These are phyloP conservation scores for Hydrocynus forskahlii DNA, from an alignment of 2,797 vertebrate genomes.

Conservation along the genomic window DNA sequence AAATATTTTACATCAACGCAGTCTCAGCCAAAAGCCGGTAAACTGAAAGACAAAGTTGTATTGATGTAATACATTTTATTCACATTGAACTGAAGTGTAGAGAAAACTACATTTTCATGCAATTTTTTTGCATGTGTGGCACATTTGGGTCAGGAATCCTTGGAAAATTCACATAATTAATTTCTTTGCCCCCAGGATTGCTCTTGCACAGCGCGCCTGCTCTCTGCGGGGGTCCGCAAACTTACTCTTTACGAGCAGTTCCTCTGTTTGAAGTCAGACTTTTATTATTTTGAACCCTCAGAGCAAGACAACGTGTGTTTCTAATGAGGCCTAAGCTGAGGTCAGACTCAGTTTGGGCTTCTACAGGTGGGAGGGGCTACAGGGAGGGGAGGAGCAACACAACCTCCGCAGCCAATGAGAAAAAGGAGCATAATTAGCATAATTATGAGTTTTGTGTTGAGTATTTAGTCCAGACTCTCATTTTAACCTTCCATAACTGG, in stretches of 20 bases:
- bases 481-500: neutral
- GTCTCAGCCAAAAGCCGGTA: too few species aligned
- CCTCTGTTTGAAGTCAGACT: constrained; percentile 5
- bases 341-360: neutral
- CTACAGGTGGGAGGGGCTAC: neutral
- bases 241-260: neutral
- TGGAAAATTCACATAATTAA: too few species aligned
- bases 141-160: too few species aligned
- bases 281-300: constrained; percentile 12
- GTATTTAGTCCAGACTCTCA: constrained; percentile 7
- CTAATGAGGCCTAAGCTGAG: neutral
- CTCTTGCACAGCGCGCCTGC: too few species aligned
- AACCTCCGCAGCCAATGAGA: constrained; percentile 42
- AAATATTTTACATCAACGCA: neutral
- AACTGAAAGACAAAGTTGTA: neutral
- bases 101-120: too few species aligned
- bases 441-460: neutral
- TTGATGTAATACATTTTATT: neutral
- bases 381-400: constrained; percentile 5
- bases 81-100: neutral
- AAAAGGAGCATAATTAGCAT: constrained; percentile 5
- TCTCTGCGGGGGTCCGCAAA: neutral
- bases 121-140: neutral
- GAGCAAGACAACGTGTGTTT: neutral
- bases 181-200: neutral